Evolutionary conservation across 2,797 vertebrate species (phyloP).

Genomic region (Cirrhinus molitorella): DNA sequence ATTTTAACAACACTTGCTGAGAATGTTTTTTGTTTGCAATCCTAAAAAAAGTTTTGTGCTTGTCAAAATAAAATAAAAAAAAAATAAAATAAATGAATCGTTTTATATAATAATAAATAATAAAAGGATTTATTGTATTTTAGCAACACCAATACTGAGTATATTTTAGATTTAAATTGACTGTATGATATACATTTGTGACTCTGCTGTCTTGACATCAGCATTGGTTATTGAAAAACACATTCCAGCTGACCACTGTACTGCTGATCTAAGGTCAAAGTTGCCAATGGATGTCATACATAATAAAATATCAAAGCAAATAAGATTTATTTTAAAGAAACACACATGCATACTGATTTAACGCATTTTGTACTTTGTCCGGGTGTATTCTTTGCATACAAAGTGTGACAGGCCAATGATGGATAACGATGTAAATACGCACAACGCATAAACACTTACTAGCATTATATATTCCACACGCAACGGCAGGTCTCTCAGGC

Average conservation of each 20-base stretch:
- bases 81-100: neutral
- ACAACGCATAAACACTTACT: neutral
- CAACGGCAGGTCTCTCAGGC: slow-evolving; percentile 1
- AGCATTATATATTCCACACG: slow-evolving; percentile 33
- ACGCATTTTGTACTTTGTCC: neutral
- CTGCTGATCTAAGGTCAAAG: neutral
- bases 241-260: neutral
- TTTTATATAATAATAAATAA: neutral
- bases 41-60: too few relatives aligned
- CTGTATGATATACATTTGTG: neutral
- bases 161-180: neutral
- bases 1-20: neutral
- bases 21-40: neutral
- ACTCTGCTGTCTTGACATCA: neutral
- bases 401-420: slow-evolving; percentile 26
- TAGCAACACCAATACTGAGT: neutral
- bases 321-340: neutral
- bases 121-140: neutral
- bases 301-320: neutral
- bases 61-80: neutral
- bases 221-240: neutral
- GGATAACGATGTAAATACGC: slow-evolving; percentile 48
- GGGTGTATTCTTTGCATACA: neutral
- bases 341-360: neutral
- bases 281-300: neutral